A percentile compares a stretch with the other conserved stretches of the same genome.
phyloP scores from a whole-genome alignment of 2,113 vertebrate genomes.

The Aldabrachelys gigantea region DNA sequence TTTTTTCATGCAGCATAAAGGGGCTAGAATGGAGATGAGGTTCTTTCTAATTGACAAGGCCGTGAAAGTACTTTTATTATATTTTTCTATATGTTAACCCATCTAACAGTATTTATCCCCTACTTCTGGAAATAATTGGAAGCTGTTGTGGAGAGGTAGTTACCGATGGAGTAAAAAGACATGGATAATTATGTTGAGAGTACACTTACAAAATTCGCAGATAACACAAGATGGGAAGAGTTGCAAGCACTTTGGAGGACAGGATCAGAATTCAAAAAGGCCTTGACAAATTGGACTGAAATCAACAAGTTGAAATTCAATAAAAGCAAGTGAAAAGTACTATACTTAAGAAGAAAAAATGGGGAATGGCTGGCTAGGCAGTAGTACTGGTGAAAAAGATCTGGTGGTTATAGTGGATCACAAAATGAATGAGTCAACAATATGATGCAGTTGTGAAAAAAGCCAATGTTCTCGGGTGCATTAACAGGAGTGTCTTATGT shows the following conservation, averaged over 20 bases:
- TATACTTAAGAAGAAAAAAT: background rate
- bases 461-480: too few relatives aligned
- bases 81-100: background rate
- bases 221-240: background rate
- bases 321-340: background rate
- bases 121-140: background rate
- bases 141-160: background rate
- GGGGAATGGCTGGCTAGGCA: too few relatives aligned
- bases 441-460: too few relatives aligned
- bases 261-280: background rate
- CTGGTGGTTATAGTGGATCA: too few relatives aligned
- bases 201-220: background rate
- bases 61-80: background rate
- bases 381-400: too few relatives aligned
- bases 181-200: background rate
- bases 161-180: background rate
- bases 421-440: too few relatives aligned
- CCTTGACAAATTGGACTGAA: background rate
- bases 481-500: too few relatives aligned
- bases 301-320: background rate
- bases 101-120: background rate
- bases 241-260: background rate
- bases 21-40: rapidly evolving
- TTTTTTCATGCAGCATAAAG: background rate
- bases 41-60: background rate